These are phyloP conservation scores for Antheraea mylitta DNA, from an alignment of 1,140 invertebrate species.

Conservation along the genomic window DNA sequence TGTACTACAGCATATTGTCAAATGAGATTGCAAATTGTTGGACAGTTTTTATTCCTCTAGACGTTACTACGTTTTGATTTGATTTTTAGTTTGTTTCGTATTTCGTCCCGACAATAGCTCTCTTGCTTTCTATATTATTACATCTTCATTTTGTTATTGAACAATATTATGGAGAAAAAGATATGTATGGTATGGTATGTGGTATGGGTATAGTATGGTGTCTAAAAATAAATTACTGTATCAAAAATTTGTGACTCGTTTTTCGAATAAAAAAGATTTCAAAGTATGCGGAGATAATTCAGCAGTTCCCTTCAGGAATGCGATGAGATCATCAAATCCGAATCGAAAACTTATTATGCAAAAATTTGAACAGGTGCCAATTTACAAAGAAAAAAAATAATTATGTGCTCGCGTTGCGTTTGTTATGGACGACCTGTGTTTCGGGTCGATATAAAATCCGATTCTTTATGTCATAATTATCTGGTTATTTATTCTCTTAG, in stretches of 20 bases:
- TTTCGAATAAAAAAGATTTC: not conserved
- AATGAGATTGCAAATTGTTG: no score
- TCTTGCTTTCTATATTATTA: no score
- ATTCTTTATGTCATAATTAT: constrained; percentile 1
- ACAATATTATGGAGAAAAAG: no score
- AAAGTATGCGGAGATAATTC: constrained; percentile 5
- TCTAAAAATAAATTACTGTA: not conserved
- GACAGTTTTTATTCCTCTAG: no score
- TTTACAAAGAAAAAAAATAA: constrained; percentile 10
- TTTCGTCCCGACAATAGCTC: no score
- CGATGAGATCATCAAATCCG: constrained; percentile 25
- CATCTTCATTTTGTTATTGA: no score
- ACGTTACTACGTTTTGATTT: no score
- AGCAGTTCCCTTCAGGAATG: constrained; percentile 16
- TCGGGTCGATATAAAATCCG: not conserved
- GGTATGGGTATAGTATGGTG: not conserved
- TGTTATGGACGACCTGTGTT: not conserved
- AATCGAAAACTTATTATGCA: constrained; percentile 11
- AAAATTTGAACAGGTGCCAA: constrained; percentile 16
- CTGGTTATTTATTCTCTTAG: not conserved
- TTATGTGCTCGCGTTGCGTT: not conserved
- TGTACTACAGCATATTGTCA: no score
- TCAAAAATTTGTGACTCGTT: not conserved
- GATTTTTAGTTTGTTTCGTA: no score
- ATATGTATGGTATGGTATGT: no score